phyloP scores from a whole-genome alignment of 2,797 vertebrate species.

The Balearica regulorum region DNA sequence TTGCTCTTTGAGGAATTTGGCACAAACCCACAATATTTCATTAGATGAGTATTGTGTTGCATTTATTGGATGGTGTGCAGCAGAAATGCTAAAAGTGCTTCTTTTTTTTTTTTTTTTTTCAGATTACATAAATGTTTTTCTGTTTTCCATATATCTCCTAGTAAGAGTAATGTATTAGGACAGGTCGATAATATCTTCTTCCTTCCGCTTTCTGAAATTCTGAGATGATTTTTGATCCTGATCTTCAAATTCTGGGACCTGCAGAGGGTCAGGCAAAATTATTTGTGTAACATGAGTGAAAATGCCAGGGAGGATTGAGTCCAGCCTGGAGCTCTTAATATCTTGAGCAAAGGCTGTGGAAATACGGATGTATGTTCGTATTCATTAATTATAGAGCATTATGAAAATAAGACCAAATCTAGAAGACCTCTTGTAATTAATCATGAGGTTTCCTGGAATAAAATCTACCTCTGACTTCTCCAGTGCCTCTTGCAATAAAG shows the following conservation, averaged over 20 bases:
- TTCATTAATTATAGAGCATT: slow-evolving; percentile 33
- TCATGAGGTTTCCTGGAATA: background rate
- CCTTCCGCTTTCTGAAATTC: background rate
- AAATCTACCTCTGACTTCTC: background rate
- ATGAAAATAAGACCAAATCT: slow-evolving; percentile 17
- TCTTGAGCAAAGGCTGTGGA: slow-evolving; percentile 6
- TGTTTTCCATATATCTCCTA: background rate
- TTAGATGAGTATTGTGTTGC: background rate
- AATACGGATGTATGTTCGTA: background rate
- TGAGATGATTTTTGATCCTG: background rate
- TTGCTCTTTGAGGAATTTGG: background rate
- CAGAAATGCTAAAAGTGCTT: background rate
- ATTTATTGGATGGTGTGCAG: background rate
- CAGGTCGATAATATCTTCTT: background rate
- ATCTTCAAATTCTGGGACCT: background rate
- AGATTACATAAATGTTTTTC: background rate
- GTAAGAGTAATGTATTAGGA: background rate
- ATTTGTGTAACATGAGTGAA: background rate
- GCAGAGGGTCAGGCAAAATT: background rate
- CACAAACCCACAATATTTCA: background rate
- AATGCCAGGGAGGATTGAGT: background rate
- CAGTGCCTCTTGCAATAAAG: background rate
- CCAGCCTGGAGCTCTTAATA: background rate
- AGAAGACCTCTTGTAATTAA: slow-evolving; percentile 3
- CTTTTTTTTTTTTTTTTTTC: background rate